phyloP scores from a whole-genome alignment of 2,888 invertebrate species.

The Allygus modestus region DNA sequence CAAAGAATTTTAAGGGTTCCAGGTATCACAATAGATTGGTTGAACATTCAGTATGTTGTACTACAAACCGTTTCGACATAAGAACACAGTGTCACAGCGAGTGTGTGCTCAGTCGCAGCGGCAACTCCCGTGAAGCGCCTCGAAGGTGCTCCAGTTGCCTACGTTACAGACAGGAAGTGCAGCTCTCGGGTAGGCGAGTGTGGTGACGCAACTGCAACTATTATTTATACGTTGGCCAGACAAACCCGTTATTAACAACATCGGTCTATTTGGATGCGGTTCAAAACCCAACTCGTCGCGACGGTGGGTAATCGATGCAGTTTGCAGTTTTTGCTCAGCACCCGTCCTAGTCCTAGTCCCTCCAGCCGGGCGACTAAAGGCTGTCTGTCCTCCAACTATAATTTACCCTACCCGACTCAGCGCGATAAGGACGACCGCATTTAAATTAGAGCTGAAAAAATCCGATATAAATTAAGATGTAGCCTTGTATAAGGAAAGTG shows the following conservation, averaged over 20 bases:
- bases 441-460: not conserved
- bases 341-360: too few species aligned
- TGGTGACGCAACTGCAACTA: conserved; percentile 28
- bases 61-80: too few species aligned
- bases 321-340: conserved; percentile 17
- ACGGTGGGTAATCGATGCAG: not conserved
- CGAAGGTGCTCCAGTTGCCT: conserved; percentile 33
- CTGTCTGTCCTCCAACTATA: not conserved
- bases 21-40: too few species aligned
- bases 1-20: too few species aligned
- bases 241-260: conserved; percentile 58
- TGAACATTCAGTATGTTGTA: too few species aligned
- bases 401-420: not conserved
- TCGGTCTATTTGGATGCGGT: conserved; percentile 58
- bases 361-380: not conserved
- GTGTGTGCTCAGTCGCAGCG: too few species aligned
- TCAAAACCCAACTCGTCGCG: conserved; percentile 39
- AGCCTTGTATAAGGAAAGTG: not conserved
- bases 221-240: conserved; percentile 54
- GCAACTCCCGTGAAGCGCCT: not conserved
- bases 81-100: too few species aligned
- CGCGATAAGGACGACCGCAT: conserved; percentile 18
- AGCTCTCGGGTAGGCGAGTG: conserved; percentile 9
- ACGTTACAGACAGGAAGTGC: conserved; percentile 43
- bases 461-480: not conserved